Percentiles rank a stretch among this genome's conserved stretches.
Evolutionary conservation across 2,113 vertebrate species (phyloP).

Genomic region (Mormyrus iriodes): DNA sequence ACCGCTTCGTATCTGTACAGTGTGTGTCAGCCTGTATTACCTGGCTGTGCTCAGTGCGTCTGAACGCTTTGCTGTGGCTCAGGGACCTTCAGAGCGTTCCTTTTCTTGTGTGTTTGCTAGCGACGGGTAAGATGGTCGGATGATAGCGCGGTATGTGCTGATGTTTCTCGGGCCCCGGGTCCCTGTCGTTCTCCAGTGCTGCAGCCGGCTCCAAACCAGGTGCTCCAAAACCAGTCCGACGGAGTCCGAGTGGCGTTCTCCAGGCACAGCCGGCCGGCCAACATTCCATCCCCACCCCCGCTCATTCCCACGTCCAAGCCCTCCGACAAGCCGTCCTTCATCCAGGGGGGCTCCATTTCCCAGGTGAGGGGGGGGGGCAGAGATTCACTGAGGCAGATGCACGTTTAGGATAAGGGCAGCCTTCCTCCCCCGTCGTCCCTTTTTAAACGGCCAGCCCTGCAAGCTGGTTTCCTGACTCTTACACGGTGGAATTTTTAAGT

Average conservation of each 20-base stretch:
- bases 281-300: slow-evolving; percentile 83
- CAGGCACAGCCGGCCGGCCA: slow-evolving; percentile 77
- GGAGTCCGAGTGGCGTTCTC: slow-evolving; percentile 81
- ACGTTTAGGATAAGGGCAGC: neutral
- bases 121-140: neutral
- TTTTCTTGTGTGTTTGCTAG: neutral
- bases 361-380: slow-evolving; percentile 66
- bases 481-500: neutral
- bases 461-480: neutral
- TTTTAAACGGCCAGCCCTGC: neutral
- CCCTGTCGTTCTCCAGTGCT: slow-evolving; percentile 65
- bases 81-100: neutral
- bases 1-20: neutral
- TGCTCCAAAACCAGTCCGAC: slow-evolving; percentile 78
- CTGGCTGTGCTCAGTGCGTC: neutral
- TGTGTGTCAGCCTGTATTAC: neutral
- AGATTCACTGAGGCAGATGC: neutral
- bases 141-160: neutral
- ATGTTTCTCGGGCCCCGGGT: neutral
- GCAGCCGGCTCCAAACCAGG: slow-evolving; percentile 85
- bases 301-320: slow-evolving; percentile 98
- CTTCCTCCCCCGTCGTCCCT: neutral
- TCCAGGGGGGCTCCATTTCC: slow-evolving; percentile 94
- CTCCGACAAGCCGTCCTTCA: slow-evolving; percentile 93
- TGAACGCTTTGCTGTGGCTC: neutral